Conservation (phyloP, 2,113 vertebrate species). For the Drymodes brunneopygia region DNA sequence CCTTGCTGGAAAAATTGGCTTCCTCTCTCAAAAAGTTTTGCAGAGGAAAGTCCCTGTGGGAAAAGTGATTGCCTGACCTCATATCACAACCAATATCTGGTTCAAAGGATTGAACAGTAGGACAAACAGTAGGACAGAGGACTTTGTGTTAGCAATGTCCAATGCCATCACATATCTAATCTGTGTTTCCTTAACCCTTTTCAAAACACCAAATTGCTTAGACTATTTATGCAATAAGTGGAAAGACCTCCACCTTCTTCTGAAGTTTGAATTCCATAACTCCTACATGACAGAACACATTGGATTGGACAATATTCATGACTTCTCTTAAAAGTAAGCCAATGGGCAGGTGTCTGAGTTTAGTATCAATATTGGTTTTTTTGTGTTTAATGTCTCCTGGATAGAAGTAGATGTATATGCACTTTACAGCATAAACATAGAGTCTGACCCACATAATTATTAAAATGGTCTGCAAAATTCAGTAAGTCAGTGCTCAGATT, state of each 20-base stretch:
- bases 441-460: background rate
- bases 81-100: background rate
- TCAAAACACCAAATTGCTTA: background rate
- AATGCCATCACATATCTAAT: background rate
- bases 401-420: background rate
- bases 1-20: background rate
- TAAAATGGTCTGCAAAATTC: background rate
- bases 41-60: accelerated
- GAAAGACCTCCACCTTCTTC: background rate
- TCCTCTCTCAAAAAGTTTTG: background rate
- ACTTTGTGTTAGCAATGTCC: background rate
- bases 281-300: background rate
- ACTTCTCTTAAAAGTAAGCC: background rate
- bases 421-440: background rate
- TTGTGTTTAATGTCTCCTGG: background rate
- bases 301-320: background rate
- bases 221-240: background rate
- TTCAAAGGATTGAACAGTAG: background rate
- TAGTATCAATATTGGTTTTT: background rate
- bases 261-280: background rate
- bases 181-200: background rate
- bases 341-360: background rate
- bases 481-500: background rate
- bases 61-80: background rate
- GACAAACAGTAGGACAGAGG: background rate